phyloP scores from a whole-genome alignment of 2,113 vertebrate genomes.

The Eclectus roratus region DNA sequence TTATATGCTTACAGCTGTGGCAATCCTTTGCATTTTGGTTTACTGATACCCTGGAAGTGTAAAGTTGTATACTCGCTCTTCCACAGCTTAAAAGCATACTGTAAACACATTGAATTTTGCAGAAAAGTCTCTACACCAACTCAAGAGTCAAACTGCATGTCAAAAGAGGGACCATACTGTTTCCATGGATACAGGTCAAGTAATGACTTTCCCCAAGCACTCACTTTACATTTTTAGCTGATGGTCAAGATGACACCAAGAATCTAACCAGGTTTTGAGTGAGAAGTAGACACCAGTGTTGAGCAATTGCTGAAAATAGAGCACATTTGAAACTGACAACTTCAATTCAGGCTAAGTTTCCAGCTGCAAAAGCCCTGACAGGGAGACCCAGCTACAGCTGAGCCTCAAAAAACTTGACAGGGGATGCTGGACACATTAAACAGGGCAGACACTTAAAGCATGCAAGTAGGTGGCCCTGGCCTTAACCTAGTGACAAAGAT shows the following conservation, averaged over 20 bases:
- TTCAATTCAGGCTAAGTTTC: neutral
- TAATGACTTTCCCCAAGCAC: neutral
- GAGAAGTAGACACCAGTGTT: neutral
- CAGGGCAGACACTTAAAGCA: accelerated
- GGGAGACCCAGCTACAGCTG: neutral
- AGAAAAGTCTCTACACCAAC: neutral
- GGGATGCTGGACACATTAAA: neutral
- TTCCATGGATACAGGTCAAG: neutral
- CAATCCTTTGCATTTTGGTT: neutral
- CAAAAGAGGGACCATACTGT: neutral
- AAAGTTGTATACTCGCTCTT: neutral
- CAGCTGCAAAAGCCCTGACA: neutral
- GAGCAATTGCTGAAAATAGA: neutral
- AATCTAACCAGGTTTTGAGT: neutral
- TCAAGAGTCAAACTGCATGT: neutral
- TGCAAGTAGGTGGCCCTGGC: neutral
- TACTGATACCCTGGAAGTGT: neutral
- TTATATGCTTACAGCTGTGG: neutral
- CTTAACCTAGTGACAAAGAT: neutral
- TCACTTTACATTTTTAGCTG: neutral
- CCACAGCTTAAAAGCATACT: neutral
- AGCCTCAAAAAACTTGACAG: neutral
- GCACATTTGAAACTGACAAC: neutral
- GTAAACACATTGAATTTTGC: neutral
- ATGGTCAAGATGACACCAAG: neutral